A percentile compares a stretch with the other conserved stretches of the same genome.
These are phyloP conservation scores for Lepus townsendii DNA, from an alignment of 2,797 vertebrate species.

Conservation along the genomic window DNA sequence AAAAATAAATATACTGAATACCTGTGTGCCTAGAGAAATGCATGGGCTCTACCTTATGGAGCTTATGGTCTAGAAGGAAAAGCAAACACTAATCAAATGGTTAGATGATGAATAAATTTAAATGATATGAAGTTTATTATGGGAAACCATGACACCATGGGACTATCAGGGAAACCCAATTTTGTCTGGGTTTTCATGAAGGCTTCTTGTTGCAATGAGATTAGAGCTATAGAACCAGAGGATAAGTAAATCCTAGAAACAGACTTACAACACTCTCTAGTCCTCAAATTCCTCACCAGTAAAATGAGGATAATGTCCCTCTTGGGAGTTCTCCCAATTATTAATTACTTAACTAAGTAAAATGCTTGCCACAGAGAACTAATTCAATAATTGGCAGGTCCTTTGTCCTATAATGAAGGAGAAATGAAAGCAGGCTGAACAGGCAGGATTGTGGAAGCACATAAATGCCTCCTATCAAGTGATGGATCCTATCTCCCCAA, in stretches of 20 bases:
- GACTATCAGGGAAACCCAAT: not conserved
- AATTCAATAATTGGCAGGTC: constrained; percentile 9
- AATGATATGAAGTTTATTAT: not conserved
- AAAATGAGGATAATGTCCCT: not conserved
- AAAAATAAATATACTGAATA: not conserved
- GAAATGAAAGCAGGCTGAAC: not conserved
- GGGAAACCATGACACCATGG: not conserved
- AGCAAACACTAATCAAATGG: not conserved
- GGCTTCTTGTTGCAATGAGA: not conserved
- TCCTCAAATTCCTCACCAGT: not conserved
- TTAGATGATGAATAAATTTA: not conserved
- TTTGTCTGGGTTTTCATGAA: constrained; percentile 18
- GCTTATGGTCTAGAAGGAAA: not conserved
- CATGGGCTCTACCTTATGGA: not conserved
- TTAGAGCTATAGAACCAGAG: not conserved
- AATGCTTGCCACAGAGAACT: constrained; percentile 15
- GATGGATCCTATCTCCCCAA: not conserved
- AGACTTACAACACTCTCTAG: not conserved
- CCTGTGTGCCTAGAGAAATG: not conserved
- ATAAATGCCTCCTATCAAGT: not conserved
- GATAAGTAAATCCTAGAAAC: not conserved
- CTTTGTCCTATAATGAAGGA: constrained; percentile 6
- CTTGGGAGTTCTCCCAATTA: not conserved
- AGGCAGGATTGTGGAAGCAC: not conserved
- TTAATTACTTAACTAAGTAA: constrained; percentile 38